phyloP scores from a whole-genome alignment of 2,888 invertebrate species.

The Oegoconia quadripuncta region DNA sequence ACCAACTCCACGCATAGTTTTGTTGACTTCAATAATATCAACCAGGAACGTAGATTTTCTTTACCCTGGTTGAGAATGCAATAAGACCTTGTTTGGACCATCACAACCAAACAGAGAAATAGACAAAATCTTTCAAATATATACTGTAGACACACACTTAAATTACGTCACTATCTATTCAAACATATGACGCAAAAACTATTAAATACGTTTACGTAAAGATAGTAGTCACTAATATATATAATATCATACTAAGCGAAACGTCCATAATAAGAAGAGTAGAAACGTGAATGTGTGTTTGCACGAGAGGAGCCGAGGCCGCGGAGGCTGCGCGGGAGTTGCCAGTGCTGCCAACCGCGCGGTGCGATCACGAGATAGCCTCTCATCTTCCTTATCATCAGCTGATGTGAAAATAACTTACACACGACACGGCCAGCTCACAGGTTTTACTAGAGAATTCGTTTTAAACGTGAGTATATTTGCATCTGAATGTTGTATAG shows the following conservation, averaged over 20 bases:
- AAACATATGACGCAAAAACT: too few relatives aligned
- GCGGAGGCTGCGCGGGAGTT: slow-evolving; percentile 61
- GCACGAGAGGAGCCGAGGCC: slow-evolving; percentile 30
- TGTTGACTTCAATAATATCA: too few relatives aligned
- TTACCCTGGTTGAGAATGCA: too few relatives aligned
- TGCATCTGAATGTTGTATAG: too few relatives aligned
- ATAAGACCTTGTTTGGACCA: too few relatives aligned
- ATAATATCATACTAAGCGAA: too few relatives aligned
- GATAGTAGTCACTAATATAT: too few relatives aligned
- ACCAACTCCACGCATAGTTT: too few relatives aligned
- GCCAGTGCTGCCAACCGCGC: slow-evolving; percentile 62
- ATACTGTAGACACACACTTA: neutral
- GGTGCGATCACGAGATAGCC: slow-evolving; percentile 68
- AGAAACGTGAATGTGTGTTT: neutral
- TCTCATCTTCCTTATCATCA: slow-evolving; percentile 72
- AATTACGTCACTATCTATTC: neutral
- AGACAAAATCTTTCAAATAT: neutral
- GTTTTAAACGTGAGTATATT: slow-evolving; percentile 35
- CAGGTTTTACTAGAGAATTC: slow-evolving; percentile 32
- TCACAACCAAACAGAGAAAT: too few relatives aligned
- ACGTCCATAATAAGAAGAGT: slow-evolving; percentile 38
- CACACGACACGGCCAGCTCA: slow-evolving; percentile 36
- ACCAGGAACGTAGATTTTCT: too few relatives aligned
- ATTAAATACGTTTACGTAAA: too few relatives aligned
- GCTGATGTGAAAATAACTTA: slow-evolving; percentile 56